phyloP scores from a whole-genome alignment of 2,888 invertebrate genomes.

The Caenorhabditis drosophilae region DNA sequence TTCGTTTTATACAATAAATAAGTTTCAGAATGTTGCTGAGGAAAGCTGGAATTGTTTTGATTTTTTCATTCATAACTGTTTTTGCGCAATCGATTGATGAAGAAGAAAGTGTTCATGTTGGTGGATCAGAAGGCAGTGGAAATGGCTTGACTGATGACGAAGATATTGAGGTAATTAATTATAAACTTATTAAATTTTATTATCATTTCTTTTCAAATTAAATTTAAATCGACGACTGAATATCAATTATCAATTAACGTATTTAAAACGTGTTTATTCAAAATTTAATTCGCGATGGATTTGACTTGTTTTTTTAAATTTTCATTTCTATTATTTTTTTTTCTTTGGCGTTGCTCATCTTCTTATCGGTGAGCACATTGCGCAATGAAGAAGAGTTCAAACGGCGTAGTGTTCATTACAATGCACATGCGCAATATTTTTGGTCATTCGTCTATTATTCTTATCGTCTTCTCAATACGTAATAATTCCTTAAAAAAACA shows the following conservation, averaged over 20 bases:
- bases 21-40: constrained; percentile 34
- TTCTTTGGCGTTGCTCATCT: no score
- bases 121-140: constrained; percentile 38
- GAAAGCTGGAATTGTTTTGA: constrained; percentile 22
- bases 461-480: background rate
- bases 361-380: background rate
- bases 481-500: no score
- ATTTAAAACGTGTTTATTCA: no score
- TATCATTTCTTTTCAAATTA: no score
- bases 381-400: background rate
- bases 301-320: no score
- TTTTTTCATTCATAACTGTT: constrained; percentile 15
- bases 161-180: constrained; percentile 17
- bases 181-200: no score
- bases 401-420: constrained; percentile 8
- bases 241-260: background rate
- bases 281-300: no score
- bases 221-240: background rate
- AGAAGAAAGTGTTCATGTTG: constrained; percentile 43
- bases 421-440: constrained; percentile 13
- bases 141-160: constrained; percentile 45
- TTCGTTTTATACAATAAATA: background rate
- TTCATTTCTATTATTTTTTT: no score
- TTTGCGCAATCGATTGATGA: constrained; percentile 46
- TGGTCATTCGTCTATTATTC: background rate